Conservation (phyloP, 1,140 invertebrate species). For the Mizuhopecten yessoensis region DNA sequence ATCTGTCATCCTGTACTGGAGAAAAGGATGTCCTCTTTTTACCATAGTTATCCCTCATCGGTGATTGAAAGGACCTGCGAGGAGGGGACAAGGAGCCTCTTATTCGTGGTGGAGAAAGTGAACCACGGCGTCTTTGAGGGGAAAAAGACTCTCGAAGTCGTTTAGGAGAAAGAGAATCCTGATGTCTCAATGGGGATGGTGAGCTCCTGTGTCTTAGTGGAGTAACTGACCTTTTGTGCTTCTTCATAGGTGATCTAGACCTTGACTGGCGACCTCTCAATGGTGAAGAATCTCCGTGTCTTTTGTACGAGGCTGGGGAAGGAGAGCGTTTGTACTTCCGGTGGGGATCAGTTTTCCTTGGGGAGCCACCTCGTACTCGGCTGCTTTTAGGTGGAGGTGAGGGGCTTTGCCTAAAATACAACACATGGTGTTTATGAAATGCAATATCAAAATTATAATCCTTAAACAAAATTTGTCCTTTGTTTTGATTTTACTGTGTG, state of each 20-base stretch:
- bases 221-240: constrained; percentile 23
- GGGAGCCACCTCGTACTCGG: neutral
- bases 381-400: neutral
- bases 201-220: neutral
- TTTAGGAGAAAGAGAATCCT: neutral
- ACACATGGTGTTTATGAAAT: neutral
- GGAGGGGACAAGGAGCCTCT: neutral
- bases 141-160: neutral
- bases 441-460: no score
- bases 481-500: no score
- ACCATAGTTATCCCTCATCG: neutral
- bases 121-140: neutral
- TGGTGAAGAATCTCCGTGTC: neutral
- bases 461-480: no score
- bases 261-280: neutral
- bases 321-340: neutral
- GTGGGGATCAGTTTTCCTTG: neutral
- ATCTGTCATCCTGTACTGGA: neutral
- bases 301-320: neutral
- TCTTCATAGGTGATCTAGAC: neutral
- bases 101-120: no score
- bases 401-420: neutral
- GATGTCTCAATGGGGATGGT: neutral
- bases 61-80: neutral
- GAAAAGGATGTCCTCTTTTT: neutral